Percentiles rank a stretch among this genome's conserved stretches.
These are phyloP conservation scores for Liposcelis brunnea DNA, from an alignment of 2,888 invertebrate genomes.

Conservation along the genomic window DNA sequence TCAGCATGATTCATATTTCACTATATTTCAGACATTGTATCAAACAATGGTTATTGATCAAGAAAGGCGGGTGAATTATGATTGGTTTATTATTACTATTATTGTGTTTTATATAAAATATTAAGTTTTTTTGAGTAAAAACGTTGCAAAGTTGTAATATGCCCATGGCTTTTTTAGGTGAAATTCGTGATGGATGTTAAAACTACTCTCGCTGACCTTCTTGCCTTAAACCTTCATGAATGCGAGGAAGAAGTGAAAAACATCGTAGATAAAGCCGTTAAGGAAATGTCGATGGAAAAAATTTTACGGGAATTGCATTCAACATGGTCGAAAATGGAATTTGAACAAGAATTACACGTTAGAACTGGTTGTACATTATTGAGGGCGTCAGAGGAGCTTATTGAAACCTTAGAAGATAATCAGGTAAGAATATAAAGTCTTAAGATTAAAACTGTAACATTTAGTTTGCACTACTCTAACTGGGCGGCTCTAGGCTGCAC, in stretches of 20 bases:
- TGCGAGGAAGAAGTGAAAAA: constrained; percentile 95
- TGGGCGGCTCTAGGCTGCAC: too few species aligned
- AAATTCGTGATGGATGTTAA: constrained; percentile 85
- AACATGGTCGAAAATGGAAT: constrained; percentile 88
- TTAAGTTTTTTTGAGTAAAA: too few species aligned
- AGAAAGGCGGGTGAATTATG: too few species aligned
- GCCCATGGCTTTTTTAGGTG: constrained; percentile 59
- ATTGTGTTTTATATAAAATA: too few species aligned
- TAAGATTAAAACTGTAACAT: too few species aligned
- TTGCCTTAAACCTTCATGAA: constrained; percentile 84
- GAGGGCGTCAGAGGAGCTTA: constrained; percentile 83
- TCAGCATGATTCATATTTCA: too few species aligned
- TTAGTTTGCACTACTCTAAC: too few species aligned
- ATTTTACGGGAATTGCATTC: constrained; percentile 73
- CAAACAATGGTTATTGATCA: too few species aligned
- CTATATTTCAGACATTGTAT: too few species aligned
- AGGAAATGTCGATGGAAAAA: constrained; percentile 98
- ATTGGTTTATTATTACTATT: too few species aligned
- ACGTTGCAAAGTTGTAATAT: too few species aligned
- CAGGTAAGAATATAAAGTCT: constrained; percentile 41
- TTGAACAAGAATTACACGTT: constrained; percentile 73
- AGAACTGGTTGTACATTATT: constrained; percentile 75
- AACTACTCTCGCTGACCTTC: constrained; percentile 79
- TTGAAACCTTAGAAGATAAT: constrained; percentile 94
- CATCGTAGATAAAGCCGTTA: constrained; percentile 94